Base-by-base conservation (phyloP, 2,113 vertebrate species). In the Arvicanthis niloticus region DNA sequence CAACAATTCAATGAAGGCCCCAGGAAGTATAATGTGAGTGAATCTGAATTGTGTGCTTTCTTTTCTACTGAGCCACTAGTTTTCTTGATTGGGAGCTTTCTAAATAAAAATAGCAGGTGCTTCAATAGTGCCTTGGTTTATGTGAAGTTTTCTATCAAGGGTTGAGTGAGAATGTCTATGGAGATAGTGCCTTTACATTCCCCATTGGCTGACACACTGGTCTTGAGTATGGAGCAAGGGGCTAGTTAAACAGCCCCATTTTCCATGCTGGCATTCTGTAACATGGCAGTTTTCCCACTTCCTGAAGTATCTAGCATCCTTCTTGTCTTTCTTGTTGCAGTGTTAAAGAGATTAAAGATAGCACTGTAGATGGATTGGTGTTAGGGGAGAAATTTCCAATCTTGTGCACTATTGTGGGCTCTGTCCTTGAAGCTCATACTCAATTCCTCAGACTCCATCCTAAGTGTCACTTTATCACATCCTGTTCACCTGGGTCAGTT, bases 1-100 rank as follows among this genome's bases (percentile, higher is more conserved):
- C 73, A 53, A 53, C 22, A 0, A 5, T 34, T 53, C 29, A 91
- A 48, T 34, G 45, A 89, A 11, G 91, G 62, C 82, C 68, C 17
- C 17, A 96, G 82, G 68, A 89, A 60, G 51, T 16, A 12, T 60
- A 65, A 31, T 60, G 76, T 22, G 24, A n/a, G 9, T 84, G 53
- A 48, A 21, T 91, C 67, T 95, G 80, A 89, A 91, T 91, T 85
- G 21, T 51, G 58, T 42, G 62, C 89, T 91, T 96, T 94, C 62
- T 96, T 76, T 97, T 96, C 77, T 75, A 51, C 45, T 3, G 24
- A 96, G 78, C 75, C 84, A 73, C 89, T 73, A 37, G 91, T 75
- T 95, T 56, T 65, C 89, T 96, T 94, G 91, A 94, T 93, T 90
- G 88, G 88, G 48, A 93, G 85, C 29, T 93, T 94, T 96, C 93